Conservation (phyloP, 2,113 vertebrate genomes). For the Mesoclemmys tuberculata region DNA sequence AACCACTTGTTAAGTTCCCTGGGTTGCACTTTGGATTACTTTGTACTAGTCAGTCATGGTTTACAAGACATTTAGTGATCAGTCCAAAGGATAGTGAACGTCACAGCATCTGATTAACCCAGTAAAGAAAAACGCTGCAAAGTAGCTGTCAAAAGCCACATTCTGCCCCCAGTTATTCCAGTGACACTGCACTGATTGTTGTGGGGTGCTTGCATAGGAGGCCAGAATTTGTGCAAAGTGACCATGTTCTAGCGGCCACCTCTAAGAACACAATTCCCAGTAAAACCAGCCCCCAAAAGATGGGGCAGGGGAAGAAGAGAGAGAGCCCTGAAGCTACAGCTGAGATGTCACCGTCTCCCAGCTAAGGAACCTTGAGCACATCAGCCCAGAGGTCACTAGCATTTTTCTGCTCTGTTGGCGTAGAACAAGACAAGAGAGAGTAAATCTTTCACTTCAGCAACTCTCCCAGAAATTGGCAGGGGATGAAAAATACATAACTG, state of each 20-base stretch:
- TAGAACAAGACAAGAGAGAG: neutral
- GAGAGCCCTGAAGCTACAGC: neutral
- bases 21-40: neutral
- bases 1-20: neutral
- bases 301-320: neutral
- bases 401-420: conserved; percentile 4
- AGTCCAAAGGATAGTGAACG: neutral
- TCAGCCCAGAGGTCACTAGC: conserved; percentile 7
- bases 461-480: neutral
- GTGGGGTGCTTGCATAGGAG: neutral
- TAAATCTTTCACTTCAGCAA: conserved; percentile 23
- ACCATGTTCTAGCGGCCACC: neutral
- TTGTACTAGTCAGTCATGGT: neutral
- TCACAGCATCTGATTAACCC: neutral
- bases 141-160: neutral
- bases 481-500: neutral
- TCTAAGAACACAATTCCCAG: neutral
- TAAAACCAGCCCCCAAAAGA: neutral
- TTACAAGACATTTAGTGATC: neutral
- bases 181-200: neutral
- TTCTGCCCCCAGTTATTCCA: neutral
- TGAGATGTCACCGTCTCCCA: neutral
- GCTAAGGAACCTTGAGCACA: neutral
- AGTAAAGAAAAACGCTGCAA: neutral
- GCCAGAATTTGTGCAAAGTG: neutral